Evolutionary conservation across 2,888 invertebrate species (phyloP), one percentile per base, ranked within the genome.

Genomic region (Polyommatus icarus): DNA sequence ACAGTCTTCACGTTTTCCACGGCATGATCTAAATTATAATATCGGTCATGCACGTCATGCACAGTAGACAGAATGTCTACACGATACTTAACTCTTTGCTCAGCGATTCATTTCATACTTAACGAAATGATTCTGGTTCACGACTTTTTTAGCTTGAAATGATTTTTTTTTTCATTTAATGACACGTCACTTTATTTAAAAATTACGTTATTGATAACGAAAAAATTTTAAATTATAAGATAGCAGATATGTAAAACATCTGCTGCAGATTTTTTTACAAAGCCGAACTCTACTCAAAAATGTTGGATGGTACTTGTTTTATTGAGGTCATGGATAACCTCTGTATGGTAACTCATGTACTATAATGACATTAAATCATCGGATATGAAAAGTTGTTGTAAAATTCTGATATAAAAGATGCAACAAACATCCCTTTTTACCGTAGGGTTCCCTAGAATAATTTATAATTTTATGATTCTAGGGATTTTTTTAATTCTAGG

Each of bases 281-380:
- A 10, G 24, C 20, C 10, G 24, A 29, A 29, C 61, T 29, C 59
- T 59, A 59, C 59, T 20, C 8, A 59, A 59, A 20, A 59, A 20
- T n/a, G 20, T 59, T 59, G 24, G 12, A 12, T 29, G 3, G 12
- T 32, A 67, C 29, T 32, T 67, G 29, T 67, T 67, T 67, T 29
- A 67, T 10, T 67, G 29, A 67, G 61, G 61, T 61, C 61, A 61
- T 61, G 61, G 12, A 61, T 24, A 61, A 61, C 61, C 24, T 61
- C 20, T 24, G 61, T 4, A 20, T 24, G 61, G 50, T 54, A 18
- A 61, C n/a, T 61, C 20, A 12, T 24, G 3, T 32, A 20, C 8
- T 61, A 24, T 12, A 20, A 61, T 61, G 24, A 61, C 24, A 20
- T 54, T 54, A 54, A 54, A 54, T 54, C 18, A 54, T 54, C 54